Percentiles rank a stretch among this genome's conserved stretches.
These are phyloP conservation scores for Tachuris rubrigastra DNA, from an alignment of 2,113 vertebrate species.

Conservation along the genomic window DNA sequence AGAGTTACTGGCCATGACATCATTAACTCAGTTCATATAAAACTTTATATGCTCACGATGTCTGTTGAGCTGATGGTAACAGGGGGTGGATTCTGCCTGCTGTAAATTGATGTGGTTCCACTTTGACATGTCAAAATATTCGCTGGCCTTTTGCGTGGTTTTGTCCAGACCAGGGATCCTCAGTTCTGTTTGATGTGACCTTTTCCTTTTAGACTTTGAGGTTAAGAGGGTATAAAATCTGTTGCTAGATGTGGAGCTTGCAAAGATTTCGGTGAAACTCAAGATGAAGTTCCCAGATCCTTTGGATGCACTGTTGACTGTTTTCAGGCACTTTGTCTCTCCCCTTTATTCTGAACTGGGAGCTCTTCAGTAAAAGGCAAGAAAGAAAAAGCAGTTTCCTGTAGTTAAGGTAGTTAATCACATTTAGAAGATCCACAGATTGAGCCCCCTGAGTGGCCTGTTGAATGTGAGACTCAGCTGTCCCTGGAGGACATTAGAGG, in stretches of 20 bases:
- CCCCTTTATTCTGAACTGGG: not conserved
- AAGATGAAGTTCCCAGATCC: not conserved
- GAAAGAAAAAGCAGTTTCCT: conserved; percentile 6
- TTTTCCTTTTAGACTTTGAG: not conserved
- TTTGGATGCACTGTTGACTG: not conserved
- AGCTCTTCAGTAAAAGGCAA: not conserved
- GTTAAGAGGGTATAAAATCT: not conserved
- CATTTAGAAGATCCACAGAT: not conserved
- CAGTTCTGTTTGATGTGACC: not conserved
- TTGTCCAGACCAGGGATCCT: not conserved
- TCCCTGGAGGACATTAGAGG: not conserved
- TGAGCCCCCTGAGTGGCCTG: not conserved
- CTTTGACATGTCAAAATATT: not conserved
- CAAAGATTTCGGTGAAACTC: not conserved
- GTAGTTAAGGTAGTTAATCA: not conserved
- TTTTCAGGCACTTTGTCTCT: not conserved
- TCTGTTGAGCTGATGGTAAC: not conserved
- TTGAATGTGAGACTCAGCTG: not conserved
- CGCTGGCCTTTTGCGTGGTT: not conserved
- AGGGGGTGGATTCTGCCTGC: not conserved
- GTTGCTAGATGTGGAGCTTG: not conserved
- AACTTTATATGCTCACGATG: not conserved
- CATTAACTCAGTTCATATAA: not conserved
- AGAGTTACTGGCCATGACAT: conserved; percentile 26
- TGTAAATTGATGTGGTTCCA: not conserved